Percentiles rank a stretch among this genome's conserved stretches.
Conservation (phyloP, 2,797 vertebrate species). For the Tamandua tetradactyla region DNA sequence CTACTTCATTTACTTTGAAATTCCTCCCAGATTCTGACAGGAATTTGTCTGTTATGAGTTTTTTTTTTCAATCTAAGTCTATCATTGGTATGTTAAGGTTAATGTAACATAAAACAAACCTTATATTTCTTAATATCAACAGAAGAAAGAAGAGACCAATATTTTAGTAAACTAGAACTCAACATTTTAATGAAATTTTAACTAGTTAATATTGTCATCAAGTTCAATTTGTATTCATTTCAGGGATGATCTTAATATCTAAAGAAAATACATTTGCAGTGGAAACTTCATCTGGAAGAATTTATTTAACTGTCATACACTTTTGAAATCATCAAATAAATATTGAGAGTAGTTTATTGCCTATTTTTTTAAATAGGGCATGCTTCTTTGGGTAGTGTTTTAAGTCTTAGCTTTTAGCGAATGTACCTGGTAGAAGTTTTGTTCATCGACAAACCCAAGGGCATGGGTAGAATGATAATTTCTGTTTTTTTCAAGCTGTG, state of each 20-base stretch:
- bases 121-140: background rate
- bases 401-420: background rate
- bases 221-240: background rate
- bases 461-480: background rate
- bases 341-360: too few relatives aligned
- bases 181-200: background rate
- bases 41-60: too few relatives aligned
- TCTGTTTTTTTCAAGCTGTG: background rate
- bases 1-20: background rate
- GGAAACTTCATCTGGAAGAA: too few relatives aligned
- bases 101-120: conserved; percentile 4
- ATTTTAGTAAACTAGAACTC: conserved; percentile 31
- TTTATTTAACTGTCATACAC: background rate
- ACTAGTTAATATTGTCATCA: background rate
- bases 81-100: background rate
- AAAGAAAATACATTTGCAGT: background rate
- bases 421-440: background rate
- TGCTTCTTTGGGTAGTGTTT: background rate
- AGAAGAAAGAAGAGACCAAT: background rate
- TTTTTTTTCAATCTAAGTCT: too few relatives aligned
- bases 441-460: background rate
- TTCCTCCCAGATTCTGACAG: conserved; percentile 39
- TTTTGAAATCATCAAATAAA: background rate
- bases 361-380: background rate
- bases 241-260: background rate